These are phyloP conservation scores for Drosophila acutilabella DNA, from an alignment of 2,888 invertebrate genomes.

Conservation along the genomic window DNA sequence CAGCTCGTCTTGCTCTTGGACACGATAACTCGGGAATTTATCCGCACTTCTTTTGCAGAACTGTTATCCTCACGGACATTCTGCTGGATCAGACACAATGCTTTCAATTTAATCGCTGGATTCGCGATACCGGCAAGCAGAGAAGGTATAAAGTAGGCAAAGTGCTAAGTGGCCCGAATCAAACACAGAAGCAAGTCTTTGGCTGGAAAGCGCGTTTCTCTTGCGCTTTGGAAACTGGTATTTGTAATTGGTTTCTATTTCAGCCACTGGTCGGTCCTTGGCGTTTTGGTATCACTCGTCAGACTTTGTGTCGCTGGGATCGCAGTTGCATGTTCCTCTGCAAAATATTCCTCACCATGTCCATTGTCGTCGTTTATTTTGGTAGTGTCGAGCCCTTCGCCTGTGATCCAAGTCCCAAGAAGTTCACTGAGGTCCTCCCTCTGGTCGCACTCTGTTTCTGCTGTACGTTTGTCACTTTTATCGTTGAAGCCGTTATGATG, in stretches of 20 bases:
- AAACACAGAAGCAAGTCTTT: slow-evolving; percentile 6
- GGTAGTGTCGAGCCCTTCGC: slow-evolving; percentile 35
- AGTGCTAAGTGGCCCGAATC: background rate
- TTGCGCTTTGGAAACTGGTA: slow-evolving; percentile 32
- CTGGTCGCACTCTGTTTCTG: slow-evolving; percentile 26
- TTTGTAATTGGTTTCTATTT: slow-evolving; percentile 54
- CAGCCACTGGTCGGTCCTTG: slow-evolving; percentile 52
- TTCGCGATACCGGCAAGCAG: background rate
- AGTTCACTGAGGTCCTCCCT: slow-evolving; percentile 34
- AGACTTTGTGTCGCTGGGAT: slow-evolving; percentile 34
- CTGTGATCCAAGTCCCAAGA: slow-evolving; percentile 50
- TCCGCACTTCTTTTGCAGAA: slow-evolving; percentile 45
- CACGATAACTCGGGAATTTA: slow-evolving; percentile 50
- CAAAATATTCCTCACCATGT: slow-evolving; percentile 30
- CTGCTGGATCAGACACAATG: slow-evolving; percentile 26
- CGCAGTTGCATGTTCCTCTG: slow-evolving; percentile 42
- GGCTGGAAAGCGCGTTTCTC: slow-evolving; percentile 30
- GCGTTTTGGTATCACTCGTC: slow-evolving; percentile 28
- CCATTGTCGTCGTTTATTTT: slow-evolving; percentile 38
- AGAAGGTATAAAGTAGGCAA: slow-evolving; percentile 5
- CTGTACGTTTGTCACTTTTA: slow-evolving; percentile 15
- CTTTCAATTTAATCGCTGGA: slow-evolving; percentile 36
- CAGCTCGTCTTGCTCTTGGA: slow-evolving; percentile 22
- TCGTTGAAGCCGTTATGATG: slow-evolving; percentile 24
- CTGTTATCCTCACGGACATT: slow-evolving; percentile 31